These are phyloP conservation scores for Pinna nobilis DNA, from an alignment of 1,140 invertebrate genomes.

Conservation along the genomic window DNA sequence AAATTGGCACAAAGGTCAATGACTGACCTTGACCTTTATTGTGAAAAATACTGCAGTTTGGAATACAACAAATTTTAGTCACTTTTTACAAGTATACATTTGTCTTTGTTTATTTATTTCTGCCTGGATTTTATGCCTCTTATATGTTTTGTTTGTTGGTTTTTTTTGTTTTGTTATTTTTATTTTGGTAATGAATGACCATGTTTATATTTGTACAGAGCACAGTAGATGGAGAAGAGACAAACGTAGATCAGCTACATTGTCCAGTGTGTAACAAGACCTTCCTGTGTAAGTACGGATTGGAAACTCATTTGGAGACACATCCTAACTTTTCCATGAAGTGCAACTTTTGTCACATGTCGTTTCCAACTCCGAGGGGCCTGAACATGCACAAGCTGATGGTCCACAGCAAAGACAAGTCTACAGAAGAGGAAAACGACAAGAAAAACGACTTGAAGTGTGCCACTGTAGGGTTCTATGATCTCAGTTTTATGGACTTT, in stretches of 20 bases:
- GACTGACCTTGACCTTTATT: too few species aligned
- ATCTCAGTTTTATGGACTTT: slow-evolving; percentile 87
- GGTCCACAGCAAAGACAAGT: slow-evolving; percentile 75
- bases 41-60: too few species aligned
- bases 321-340: slow-evolving; percentile 83
- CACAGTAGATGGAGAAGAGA: slow-evolving; percentile 43
- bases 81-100: not conserved
- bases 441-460: slow-evolving; percentile 28
- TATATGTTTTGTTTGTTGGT: not conserved
- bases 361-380: slow-evolving; percentile 83
- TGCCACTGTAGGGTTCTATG: slow-evolving; percentile 79
- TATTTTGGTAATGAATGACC: not conserved
- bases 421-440: slow-evolving; percentile 25
- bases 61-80: too few species aligned
- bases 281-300: slow-evolving; percentile 78
- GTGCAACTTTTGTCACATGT: slow-evolving; percentile 82
- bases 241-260: slow-evolving; percentile 61
- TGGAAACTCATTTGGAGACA: slow-evolving; percentile 82
- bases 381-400: slow-evolving; percentile 82
- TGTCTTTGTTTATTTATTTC: slow-evolving; percentile 4
- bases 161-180: too few species aligned
- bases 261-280: slow-evolving; percentile 78
- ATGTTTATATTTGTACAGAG: slow-evolving; percentile 10
- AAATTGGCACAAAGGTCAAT: too few species aligned
- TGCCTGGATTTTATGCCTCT: not conserved